Evolutionary conservation across 1,140 invertebrate genomes (phyloP).

Genomic region (Heliconius nattereri): DNA sequence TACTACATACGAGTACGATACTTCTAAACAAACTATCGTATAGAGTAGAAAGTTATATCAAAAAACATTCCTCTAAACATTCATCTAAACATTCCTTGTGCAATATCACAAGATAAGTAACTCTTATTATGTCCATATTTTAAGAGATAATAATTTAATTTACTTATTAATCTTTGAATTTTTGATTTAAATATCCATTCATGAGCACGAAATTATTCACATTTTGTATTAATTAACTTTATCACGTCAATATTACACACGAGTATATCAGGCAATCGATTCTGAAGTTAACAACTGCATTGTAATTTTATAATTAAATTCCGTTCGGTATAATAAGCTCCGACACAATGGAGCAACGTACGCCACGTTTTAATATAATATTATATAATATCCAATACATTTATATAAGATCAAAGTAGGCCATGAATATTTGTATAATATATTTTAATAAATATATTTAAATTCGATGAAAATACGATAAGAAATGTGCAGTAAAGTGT

Average conservation of each 20-base stretch:
- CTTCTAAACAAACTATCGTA: too few species aligned
- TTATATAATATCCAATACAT: neutral
- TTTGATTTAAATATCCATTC: neutral
- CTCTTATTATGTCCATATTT: too few species aligned
- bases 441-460: neutral
- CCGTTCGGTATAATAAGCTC: conserved; percentile 7
- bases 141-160: neutral
- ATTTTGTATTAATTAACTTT: neutral
- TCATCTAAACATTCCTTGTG: too few species aligned
- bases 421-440: neutral
- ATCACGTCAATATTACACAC: neutral
- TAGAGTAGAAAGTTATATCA: too few species aligned
- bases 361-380: neutral
- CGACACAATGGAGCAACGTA: conserved; percentile 11
- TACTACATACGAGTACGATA: too few species aligned
- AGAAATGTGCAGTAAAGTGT: conserved; percentile 10
- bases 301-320: conserved; percentile 19
- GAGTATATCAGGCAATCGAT: neutral
- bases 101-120: too few species aligned
- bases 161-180: neutral
- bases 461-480: neutral
- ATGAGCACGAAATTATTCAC: neutral
- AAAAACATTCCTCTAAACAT: too few species aligned
- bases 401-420: neutral
- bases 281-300: neutral